Percentiles rank a stretch among this genome's conserved stretches.
Conservation (phyloP, 2,113 vertebrate genomes). For the Echinops telfairi region DNA sequence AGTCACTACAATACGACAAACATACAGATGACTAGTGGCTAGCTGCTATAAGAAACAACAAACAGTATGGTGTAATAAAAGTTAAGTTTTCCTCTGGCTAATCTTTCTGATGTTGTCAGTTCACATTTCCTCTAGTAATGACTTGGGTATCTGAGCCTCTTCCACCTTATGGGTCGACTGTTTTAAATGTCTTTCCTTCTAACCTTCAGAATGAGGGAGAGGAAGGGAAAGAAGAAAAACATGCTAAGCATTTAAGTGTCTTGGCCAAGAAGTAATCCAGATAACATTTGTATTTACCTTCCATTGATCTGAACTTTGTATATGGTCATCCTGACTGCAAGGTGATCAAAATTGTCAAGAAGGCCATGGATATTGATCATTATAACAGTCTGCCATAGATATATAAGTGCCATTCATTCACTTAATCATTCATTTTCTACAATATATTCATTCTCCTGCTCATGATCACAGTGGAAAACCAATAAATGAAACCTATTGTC, state of each 20-base stretch:
- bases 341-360: no score
- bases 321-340: not conserved
- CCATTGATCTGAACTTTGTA: not conserved
- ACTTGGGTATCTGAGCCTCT: not conserved
- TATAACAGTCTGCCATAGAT: no score
- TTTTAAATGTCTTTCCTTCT: not conserved
- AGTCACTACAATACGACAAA: no score
- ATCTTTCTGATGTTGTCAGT: not conserved
- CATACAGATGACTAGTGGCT: not conserved
- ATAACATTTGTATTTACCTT: not conserved
- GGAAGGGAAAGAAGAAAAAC: not conserved
- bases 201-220: not conserved
- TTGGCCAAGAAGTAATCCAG: not conserved
- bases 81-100: not conserved
- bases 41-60: not conserved
- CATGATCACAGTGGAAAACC: no score
- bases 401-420: no score
- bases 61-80: not conserved
- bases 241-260: not conserved
- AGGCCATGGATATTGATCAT: no score
- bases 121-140: not conserved
- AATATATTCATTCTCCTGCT: no score
- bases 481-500: no score
- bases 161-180: not conserved
- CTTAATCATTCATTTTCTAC: no score